Evolutionary conservation across 2,797 vertebrate species (phyloP), one percentile per base, ranked within the genome.

Genomic region (Microctenopoma stevenorrisi): DNA sequence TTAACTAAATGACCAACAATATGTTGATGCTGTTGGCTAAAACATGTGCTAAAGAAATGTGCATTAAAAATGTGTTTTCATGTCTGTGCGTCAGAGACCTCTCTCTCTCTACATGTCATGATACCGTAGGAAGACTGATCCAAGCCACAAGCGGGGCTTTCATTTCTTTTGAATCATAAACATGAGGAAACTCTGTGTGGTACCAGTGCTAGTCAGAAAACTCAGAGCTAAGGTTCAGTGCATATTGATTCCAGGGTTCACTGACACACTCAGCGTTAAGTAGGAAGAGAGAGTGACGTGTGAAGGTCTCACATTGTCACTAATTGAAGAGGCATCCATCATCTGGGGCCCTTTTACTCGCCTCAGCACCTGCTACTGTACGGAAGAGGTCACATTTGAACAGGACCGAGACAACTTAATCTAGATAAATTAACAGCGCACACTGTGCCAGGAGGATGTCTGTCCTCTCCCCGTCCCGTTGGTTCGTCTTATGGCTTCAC

Each of bases 311-410:
- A 65, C 83, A 68, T 87, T 82, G 78, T 51, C 66, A 79, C 68
- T 88, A 82, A 89, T 84, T 93, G 90, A 93, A 93, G 93, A 89
- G 80, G 83, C 84, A 91, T 93, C 93, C 89, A 91, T 95, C 94
- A 86, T 94, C 91, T 66, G 83, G 82, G 87, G 86, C 91, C 86
- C 60, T 67, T 93, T 90, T 75, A 78, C 84, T 86, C 85, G 82
- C 86, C 84, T 88, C 88, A 92, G 90, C 78, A 93, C 93, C 81
- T 86, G 82, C 68, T 62, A 25, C 76, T 85, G 74, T 62, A 42
- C 49, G 52, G 65, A 74, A 61, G 76, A 76, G 86, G 86, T 88
- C 85, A 70, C 68, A 16, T 68, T 13, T 67, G 56, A 83, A 49
- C 59, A 62, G 74, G 66, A 77, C 74, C 63, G n/a, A 76, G 78